Base-by-base conservation (phyloP, 2,797 vertebrate genomes). In the Anabas testudineus region DNA sequence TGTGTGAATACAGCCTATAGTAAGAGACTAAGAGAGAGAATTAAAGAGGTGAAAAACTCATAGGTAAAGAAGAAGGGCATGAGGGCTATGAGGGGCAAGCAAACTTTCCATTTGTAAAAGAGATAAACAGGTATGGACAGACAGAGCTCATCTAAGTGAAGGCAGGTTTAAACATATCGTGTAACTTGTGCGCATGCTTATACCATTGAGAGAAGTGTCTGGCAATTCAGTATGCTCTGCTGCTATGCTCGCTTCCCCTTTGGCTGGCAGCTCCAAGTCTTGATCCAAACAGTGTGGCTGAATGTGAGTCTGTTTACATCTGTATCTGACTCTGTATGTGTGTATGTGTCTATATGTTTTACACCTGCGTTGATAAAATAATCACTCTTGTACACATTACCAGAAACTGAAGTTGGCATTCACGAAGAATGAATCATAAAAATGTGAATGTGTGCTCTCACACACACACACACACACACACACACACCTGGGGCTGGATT, bases 381-480 rank as follows among this genome's bases (percentile, higher is more conserved):
- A 80, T 79, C 62, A 82, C 62, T 63, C 28, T 59, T 77, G 55
- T 53, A 26, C 71, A 64, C 28, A 59, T 51, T 54, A 59, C 80
- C 63, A 80, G 46, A 84, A 84, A 83, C 77, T 75, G n/a, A 28
- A 73, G 49, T 75, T 84, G 78, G 77, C 85, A 85, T 77, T 82
- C 85, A 64, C 80, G 70, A 86, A 72, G 52, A 74, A 74, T 84
- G 43, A 78, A 80, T 88, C 80, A 84, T 80, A 74, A 63, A 83
- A 71, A 68, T 34, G 36, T 79, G 55, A 51, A 49, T 46, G 54
- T 62, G 24, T 9, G 30, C 45, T 52, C 51, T n/a, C 24, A 60
- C 48, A 28, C 46, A 53, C 8, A 30, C 4, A 49, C 10, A 55
- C 14, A 24, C 49, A 61, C 26, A 43, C 55, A 64, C 46, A 48